Conservation (phyloP, 2,797 vertebrate genomes). For the Sternarchorhynchus goeldii region DNA sequence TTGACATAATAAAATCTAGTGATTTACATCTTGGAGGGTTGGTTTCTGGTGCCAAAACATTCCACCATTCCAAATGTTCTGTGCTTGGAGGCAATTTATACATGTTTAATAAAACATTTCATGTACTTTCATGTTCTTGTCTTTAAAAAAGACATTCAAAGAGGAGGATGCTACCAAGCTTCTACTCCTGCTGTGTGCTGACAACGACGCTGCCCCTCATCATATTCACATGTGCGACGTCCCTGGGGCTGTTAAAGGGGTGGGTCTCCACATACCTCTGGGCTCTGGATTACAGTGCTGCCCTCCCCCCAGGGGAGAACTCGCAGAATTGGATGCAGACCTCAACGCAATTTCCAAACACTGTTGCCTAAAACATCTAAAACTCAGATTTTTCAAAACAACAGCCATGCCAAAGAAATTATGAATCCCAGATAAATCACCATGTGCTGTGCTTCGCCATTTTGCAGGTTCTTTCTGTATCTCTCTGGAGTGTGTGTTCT, state of each 20-base stretch:
- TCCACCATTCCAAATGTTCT: not conserved
- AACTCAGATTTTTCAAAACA: constrained; percentile 76
- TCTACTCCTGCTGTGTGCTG: not conserved
- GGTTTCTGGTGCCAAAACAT: constrained; percentile 39
- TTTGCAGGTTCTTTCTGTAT: constrained; percentile 43
- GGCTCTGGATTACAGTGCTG: constrained; percentile 7
- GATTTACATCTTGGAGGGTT: not conserved
- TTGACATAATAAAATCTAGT: too few species aligned
- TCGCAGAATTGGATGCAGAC: constrained; percentile 57
- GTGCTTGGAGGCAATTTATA: too few species aligned
- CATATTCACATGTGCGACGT: constrained; percentile 43
- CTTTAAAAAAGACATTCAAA: not conserved
- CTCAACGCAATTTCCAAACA: constrained; percentile 68
- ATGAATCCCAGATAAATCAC: constrained; percentile 75
- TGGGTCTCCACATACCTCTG: constrained; percentile 13
- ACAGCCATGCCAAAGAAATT: constrained; percentile 70
- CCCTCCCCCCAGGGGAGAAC: constrained; percentile 38
- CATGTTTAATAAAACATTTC: not conserved
- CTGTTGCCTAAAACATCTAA: constrained; percentile 77
- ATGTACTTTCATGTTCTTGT: constrained; percentile 15
- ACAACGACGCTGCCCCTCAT: constrained; percentile 26
- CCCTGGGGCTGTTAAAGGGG: constrained; percentile 32
- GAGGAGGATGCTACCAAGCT: not conserved
- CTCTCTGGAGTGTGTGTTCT: constrained; percentile 29
- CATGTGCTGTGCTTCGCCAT: constrained; percentile 60